Evolutionary conservation across 2,888 invertebrate species (phyloP).

Genomic region (Noctua fimbriata): DNA sequence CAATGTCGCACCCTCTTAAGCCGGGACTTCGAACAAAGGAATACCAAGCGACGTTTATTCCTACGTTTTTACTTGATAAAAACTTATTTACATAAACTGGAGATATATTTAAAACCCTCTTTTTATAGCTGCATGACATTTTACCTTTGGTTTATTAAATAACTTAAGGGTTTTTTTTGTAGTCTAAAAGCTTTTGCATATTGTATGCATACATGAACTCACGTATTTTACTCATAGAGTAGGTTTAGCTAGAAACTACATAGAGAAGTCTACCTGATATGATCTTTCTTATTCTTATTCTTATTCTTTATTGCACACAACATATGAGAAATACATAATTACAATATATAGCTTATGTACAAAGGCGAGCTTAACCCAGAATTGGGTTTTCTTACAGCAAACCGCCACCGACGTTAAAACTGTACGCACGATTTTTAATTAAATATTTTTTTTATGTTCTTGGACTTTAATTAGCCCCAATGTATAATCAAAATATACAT

Average conservation of each 20-base stretch:
- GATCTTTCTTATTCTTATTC: no score
- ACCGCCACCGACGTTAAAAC: no score
- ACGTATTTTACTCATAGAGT: neutral
- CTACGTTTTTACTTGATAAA: constrained; percentile 20
- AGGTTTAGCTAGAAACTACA: neutral
- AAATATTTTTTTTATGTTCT: no score
- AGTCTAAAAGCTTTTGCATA: neutral
- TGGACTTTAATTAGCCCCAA: no score
- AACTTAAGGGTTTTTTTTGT: neutral
- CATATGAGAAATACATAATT: no score
- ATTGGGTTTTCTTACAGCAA: no score
- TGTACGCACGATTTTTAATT: no score
- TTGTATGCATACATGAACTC: neutral
- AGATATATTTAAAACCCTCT: constrained; percentile 18
- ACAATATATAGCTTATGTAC: no score
- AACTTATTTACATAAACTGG: constrained; percentile 27
- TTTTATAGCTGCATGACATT: constrained; percentile 13
- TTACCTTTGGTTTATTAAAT: constrained; percentile 14
- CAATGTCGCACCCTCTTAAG: constrained; percentile 34
- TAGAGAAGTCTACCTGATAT: neutral
- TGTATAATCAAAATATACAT: no score
- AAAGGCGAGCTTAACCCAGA: no score
- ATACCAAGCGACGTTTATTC: constrained; percentile 8
- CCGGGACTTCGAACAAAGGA: constrained; percentile 9
- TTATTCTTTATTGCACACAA: no score